Evolutionary conservation across 2,113 vertebrate genomes (phyloP).

Genomic region (Anseranas semipalmata): DNA sequence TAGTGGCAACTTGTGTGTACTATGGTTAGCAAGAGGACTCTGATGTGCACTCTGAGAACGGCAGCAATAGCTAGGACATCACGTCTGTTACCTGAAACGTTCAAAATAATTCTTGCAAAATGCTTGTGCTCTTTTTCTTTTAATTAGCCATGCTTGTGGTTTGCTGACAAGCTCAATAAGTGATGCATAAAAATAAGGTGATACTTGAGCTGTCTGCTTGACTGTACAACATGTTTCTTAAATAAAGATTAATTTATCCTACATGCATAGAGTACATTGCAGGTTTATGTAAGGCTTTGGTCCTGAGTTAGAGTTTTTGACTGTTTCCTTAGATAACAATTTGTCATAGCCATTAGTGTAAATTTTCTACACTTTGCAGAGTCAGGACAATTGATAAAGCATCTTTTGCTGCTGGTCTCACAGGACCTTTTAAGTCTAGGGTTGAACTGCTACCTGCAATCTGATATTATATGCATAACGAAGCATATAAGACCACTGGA

Average conservation of each 20-base stretch:
- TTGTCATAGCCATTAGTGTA: background rate
- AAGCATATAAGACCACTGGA: background rate
- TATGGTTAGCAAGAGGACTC: background rate
- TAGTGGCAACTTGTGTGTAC: background rate
- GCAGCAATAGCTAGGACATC: background rate
- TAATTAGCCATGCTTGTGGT: background rate
- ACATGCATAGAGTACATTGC: background rate
- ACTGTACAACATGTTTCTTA: background rate
- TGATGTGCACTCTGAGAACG: background rate
- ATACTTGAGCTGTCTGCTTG: background rate
- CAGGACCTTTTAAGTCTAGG: background rate
- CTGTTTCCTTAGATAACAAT: background rate
- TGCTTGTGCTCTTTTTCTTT: background rate
- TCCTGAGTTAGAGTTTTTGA: background rate
- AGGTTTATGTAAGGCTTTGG: background rate
- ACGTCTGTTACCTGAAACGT: background rate
- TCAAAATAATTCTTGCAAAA: background rate
- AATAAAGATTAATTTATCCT: conserved; percentile 28
- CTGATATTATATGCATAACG: background rate
- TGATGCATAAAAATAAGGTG: background rate
- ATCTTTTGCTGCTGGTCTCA: background rate
- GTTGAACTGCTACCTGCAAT: background rate
- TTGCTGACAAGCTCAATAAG: background rate
- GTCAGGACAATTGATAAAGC: background rate
- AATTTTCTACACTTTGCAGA: background rate